Evolutionary conservation across 1,140 invertebrate species (phyloP).

Genomic region (Drosophila funebris): DNA sequence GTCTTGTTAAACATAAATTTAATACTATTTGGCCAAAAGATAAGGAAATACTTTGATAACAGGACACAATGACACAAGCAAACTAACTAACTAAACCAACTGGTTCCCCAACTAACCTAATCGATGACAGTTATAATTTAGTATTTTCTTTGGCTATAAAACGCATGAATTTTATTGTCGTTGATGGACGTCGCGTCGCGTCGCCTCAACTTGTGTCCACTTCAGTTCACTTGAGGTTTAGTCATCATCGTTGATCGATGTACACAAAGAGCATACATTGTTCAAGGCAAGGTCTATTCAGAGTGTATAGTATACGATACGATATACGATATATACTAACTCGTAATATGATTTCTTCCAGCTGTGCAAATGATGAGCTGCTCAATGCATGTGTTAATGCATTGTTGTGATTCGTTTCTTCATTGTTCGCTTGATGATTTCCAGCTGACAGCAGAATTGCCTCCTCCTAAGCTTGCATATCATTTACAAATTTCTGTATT

Average conservation of each 20-base stretch:
- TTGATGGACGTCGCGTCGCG: not conserved
- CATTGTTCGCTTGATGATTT: conserved; percentile 12
- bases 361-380: conserved; percentile 17
- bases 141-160: conserved; percentile 3
- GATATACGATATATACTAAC: no score
- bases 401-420: conserved; percentile 12
- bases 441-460: conserved; percentile 25
- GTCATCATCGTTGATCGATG: conserved; percentile 15
- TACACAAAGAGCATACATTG: conserved; percentile 22
- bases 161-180: not conserved
- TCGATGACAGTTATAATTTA: conserved; percentile 2
- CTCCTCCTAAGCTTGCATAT: not conserved
- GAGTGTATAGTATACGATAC: not conserved
- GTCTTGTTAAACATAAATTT: conserved; percentile 76
- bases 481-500: conserved; percentile 10
- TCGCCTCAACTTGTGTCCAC: not conserved
- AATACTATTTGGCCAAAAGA: conserved; percentile 38
- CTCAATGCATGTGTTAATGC: conserved; percentile 1
- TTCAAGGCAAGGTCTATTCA: conserved; percentile 8
- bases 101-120: not conserved
- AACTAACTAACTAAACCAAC: not conserved
- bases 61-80: not conserved
- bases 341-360: conserved; percentile 5
- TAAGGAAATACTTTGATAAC: conserved; percentile 34
- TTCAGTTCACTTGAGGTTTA: conserved; percentile 7